Percentiles rank a stretch among this genome's conserved stretches.
Evolutionary conservation across 1,140 invertebrate genomes (phyloP).

Genomic region (Eumaeus atala): DNA sequence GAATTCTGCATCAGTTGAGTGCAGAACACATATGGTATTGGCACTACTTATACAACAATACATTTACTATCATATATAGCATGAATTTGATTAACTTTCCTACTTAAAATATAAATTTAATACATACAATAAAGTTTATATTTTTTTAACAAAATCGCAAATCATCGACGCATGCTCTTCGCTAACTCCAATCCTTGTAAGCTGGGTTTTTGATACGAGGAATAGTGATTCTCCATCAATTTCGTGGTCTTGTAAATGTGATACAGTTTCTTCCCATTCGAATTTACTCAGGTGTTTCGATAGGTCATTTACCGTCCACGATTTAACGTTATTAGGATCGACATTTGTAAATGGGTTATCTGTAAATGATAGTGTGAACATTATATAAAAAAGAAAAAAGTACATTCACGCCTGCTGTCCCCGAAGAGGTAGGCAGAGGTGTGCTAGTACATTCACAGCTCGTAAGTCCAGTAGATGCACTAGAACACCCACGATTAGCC

Average conservation of each 20-base stretch:
- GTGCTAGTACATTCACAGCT: too few species aligned
- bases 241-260: slow-evolving; percentile 52
- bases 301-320: slow-evolving; percentile 54
- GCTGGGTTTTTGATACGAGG: slow-evolving; percentile 47
- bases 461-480: too few species aligned
- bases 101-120: too few species aligned
- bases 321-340: slow-evolving; percentile 33
- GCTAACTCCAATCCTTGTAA: slow-evolving; percentile 47
- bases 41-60: too few species aligned
- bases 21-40: too few species aligned
- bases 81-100: too few species aligned
- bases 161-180: slow-evolving; percentile 51
- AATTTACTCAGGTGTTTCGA: slow-evolving; percentile 36
- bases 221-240: slow-evolving; percentile 59
- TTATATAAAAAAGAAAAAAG: slow-evolving; percentile 6
- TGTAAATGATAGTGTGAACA: slow-evolving; percentile 29
- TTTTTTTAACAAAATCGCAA: slow-evolving; percentile 48
- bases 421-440: too few species aligned
- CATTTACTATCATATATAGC: too few species aligned
- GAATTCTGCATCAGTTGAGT: too few species aligned
- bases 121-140: too few species aligned
- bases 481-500: too few species aligned
- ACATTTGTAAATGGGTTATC: slow-evolving; percentile 44
- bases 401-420: too few species aligned
- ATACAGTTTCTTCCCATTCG: slow-evolving; percentile 46